phyloP scores from a whole-genome alignment of 2,113 vertebrate species.

The Dolichallabes microphthalmus region DNA sequence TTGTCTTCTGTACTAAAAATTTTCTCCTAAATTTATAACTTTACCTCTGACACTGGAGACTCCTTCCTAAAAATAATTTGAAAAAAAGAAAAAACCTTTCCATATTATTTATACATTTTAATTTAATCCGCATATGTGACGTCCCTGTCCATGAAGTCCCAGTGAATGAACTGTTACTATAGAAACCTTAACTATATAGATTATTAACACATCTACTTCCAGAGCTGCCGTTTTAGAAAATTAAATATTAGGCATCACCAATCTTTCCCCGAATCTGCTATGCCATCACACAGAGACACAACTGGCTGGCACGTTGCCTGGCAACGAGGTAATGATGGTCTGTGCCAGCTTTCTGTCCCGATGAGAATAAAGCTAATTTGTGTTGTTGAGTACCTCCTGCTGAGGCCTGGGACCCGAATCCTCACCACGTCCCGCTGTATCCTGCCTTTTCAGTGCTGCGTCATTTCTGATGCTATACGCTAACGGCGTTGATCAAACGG shows the following conservation, averaged over 20 bases:
- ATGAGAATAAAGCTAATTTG: constrained; percentile 19
- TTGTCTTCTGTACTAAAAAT: not conserved
- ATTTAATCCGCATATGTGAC: not conserved
- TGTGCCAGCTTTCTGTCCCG: constrained; percentile 8
- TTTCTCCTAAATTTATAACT: not conserved
- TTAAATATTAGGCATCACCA: not conserved
- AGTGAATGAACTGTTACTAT: not conserved
- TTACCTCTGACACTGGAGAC: not conserved
- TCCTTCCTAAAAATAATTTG: not conserved
- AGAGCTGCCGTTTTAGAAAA: not conserved
- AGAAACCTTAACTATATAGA: not conserved
- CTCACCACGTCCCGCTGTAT: not conserved
- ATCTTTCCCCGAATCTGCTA: not conserved
- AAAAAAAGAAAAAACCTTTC: not conserved
- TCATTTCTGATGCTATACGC: not conserved
- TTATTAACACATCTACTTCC: not conserved
- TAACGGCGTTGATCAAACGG: not conserved
- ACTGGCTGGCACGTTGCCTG: constrained; percentile 1
- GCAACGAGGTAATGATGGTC: not conserved
- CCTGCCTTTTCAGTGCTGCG: not conserved
- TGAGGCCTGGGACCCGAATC: not conserved
- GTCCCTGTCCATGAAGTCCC: not conserved
- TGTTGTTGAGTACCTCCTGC: not conserved
- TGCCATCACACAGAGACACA: not conserved
- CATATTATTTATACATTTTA: not conserved